Percentiles rank a stretch among this genome's conserved stretches.
Evolutionary conservation across 2,113 vertebrate genomes (phyloP).

Genomic region (Nothobranchius furzeri): DNA sequence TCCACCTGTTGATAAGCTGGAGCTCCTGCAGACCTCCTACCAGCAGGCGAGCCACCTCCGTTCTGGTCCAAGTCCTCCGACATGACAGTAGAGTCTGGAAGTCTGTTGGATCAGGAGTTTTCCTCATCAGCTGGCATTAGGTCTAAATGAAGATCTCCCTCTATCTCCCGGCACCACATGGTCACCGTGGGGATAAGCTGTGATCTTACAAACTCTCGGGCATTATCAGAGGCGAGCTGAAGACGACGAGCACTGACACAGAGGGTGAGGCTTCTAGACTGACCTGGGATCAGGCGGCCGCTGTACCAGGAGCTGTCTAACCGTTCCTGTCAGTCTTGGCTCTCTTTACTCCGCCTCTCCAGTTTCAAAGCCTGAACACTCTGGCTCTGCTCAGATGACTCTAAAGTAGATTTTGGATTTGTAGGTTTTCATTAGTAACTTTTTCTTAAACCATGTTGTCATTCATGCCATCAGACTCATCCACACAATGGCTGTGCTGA

Average conservation of each 20-base stretch:
- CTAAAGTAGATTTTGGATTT: too few relatives aligned
- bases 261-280: constrained; percentile 26
- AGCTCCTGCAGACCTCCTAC: neutral
- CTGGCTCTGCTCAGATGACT: too few relatives aligned
- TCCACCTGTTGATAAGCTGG: too few relatives aligned
- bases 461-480: constrained; percentile 66
- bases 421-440: too few relatives aligned
- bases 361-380: too few relatives aligned
- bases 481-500: constrained; percentile 80
- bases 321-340: too few relatives aligned
- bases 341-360: too few relatives aligned
- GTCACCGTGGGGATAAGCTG: constrained; percentile 61
- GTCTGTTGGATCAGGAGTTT: constrained; percentile 65
- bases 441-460: constrained; percentile 64
- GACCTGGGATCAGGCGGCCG: constrained; percentile 71
- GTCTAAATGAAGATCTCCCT: constrained; percentile 67
- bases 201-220: constrained; percentile 66
- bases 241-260: constrained; percentile 25
- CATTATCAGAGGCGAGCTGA: constrained; percentile 48
- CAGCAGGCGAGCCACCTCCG: constrained; percentile 14
- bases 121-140: constrained; percentile 74
- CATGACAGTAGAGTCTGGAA: constrained; percentile 40
- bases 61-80: constrained; percentile 3
- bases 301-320: constrained; percentile 2
- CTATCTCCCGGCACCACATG: constrained; percentile 9